Evolutionary conservation across 2,888 invertebrate genomes (phyloP).

Genomic region (Conus canariensis): DNA sequence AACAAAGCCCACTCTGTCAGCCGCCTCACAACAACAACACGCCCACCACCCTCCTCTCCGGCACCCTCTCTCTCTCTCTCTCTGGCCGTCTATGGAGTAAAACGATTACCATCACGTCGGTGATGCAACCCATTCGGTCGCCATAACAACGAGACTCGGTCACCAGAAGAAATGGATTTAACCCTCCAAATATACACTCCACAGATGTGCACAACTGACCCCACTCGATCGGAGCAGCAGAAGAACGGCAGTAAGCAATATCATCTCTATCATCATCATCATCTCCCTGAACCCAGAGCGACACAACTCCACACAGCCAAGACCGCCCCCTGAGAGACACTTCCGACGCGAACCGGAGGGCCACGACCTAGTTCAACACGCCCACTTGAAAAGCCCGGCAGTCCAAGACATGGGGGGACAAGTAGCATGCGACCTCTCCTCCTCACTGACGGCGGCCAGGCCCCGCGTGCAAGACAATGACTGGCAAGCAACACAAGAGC

Average conservation of each 20-base stretch:
- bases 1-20: not conserved
- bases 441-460: too few species aligned
- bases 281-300: too few species aligned
- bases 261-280: too few species aligned
- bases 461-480: too few species aligned
- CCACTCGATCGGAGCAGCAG: too few species aligned
- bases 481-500: not conserved
- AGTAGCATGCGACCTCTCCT: too few species aligned
- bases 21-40: not conserved
- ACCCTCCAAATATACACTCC: not conserved
- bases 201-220: not conserved
- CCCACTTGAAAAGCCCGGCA: constrained; percentile 8
- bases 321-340: too few species aligned
- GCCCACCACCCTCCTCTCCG: too few species aligned
- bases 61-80: not conserved
- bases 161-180: not conserved
- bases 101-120: not conserved
- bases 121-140: not conserved
- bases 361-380: not conserved
- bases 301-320: too few species aligned
- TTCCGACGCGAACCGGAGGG: too few species aligned
- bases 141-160: not conserved
- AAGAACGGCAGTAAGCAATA: too few species aligned
- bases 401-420: not conserved
- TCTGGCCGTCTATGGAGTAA: not conserved